Conservation (phyloP, 1,140 invertebrate species). For the Zeugodacus cucurbitae region DNA sequence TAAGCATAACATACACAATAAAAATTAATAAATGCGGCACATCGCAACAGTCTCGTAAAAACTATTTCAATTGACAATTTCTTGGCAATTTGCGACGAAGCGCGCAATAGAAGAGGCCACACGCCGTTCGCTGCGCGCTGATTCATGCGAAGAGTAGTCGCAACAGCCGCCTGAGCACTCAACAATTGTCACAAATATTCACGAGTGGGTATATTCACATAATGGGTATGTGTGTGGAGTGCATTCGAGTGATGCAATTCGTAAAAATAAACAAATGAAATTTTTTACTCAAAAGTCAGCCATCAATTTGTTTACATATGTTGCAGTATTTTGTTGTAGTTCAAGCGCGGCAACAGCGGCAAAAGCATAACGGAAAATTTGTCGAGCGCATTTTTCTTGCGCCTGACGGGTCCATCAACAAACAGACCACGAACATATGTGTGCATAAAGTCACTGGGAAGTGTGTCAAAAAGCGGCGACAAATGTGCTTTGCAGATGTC, state of each 20-base stretch:
- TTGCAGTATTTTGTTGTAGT: neutral
- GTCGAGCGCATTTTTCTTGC: neutral
- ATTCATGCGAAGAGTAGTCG: neutral
- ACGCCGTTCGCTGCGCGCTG: neutral
- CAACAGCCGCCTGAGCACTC: neutral
- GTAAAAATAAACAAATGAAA: conserved; percentile 34
- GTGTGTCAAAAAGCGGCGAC: neutral
- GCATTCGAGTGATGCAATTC: conserved; percentile 28
- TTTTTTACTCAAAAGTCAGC: neutral
- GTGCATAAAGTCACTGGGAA: neutral
- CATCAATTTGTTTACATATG: neutral
- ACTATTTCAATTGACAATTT: neutral
- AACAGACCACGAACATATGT: neutral
- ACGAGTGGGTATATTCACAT: neutral
- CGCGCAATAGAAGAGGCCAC: neutral
- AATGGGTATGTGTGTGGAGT: neutral
- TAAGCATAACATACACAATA: neutral
- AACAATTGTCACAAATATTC: neutral
- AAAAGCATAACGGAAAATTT: neutral
- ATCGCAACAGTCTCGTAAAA: neutral
- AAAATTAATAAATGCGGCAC: neutral
- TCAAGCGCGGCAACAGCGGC: neutral
- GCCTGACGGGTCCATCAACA: neutral
- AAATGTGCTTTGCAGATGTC: conserved; percentile 31
- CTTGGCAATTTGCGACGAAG: neutral